Conservation (phyloP, 2,113 vertebrate genomes). For the Chloropsis hardwickii region DNA sequence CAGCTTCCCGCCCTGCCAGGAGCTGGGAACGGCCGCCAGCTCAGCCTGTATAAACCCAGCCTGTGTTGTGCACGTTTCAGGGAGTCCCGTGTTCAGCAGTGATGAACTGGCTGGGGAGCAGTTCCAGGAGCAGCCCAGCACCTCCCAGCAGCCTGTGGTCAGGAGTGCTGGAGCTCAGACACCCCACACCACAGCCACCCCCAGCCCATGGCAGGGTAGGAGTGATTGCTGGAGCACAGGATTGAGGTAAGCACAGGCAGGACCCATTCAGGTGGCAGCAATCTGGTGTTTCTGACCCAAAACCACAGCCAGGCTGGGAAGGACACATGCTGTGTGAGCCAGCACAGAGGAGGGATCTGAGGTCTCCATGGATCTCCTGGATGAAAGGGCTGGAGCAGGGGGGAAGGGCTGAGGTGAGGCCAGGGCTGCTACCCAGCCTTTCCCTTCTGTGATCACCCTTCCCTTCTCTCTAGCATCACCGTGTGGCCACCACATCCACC, state of each 20-base stretch:
- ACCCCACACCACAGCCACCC: not conserved
- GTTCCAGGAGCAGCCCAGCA: not conserved
- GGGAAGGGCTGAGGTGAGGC: not conserved
- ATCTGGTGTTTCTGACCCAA: not conserved
- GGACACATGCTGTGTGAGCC: fast-evolving
- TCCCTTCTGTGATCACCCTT: not conserved
- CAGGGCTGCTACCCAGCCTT: not conserved
- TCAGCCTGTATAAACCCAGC: fast-evolving
- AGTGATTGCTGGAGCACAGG: not conserved
- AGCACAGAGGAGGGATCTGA: fast-evolving
- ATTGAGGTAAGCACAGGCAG: not conserved
- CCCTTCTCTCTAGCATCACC: conserved; percentile 36
- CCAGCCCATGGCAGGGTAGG: fast-evolving
- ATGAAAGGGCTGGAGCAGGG: not conserved
- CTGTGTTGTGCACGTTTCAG: not conserved
- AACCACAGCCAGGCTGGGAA: not conserved
- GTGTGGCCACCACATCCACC: not conserved
- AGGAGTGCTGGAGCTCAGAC: fast-evolving
- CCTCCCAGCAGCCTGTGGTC: fast-evolving
- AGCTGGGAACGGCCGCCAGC: not conserved
- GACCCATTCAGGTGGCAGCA: not conserved
- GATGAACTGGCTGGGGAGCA: not conserved
- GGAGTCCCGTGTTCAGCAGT: fast-evolving
- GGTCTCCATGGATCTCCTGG: not conserved
- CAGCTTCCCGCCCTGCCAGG: not conserved